These are phyloP conservation scores for Pantherophis vulpinus DNA, from an alignment of 2,797 vertebrate species.

Conservation along the genomic window DNA sequence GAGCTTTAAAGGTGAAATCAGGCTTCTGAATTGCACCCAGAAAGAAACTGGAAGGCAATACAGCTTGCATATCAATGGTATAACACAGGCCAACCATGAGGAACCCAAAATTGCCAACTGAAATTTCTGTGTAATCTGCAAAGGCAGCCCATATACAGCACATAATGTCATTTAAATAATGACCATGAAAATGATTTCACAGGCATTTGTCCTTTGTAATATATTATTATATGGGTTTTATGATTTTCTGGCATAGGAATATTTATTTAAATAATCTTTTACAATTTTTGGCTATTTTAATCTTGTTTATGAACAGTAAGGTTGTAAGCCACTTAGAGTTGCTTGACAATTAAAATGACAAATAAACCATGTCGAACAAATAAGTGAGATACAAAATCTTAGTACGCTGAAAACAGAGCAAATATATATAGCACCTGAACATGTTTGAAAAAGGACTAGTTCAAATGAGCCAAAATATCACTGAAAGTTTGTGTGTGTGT, in stretches of 20 bases:
- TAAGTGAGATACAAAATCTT: not conserved
- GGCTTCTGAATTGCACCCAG: not conserved
- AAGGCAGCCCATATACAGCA: not conserved
- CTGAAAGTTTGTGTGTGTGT: slow-evolving; percentile 48
- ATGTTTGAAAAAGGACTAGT: slow-evolving; percentile 56
- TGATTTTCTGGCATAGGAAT: not conserved
- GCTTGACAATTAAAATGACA: not conserved
- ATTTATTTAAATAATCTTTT: not conserved
- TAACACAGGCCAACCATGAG: not conserved
- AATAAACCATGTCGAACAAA: not conserved
- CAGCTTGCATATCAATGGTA: not conserved
- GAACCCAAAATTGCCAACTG: not conserved
- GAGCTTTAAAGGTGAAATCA: not conserved
- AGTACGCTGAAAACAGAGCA: slow-evolving; percentile 46
- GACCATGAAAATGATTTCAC: not conserved
- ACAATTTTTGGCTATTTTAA: not conserved
- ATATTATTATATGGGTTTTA: not conserved
- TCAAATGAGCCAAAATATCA: slow-evolving; percentile 59
- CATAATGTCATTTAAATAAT: not conserved
- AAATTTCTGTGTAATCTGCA: not conserved
- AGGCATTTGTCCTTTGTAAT: not conserved
- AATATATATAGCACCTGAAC: slow-evolving; percentile 52
- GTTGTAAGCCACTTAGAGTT: not conserved
- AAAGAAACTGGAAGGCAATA: not conserved
- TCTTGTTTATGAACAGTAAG: not conserved